phyloP scores from a whole-genome alignment of 2,113 vertebrate species.

The Seriola rivoliana region DNA sequence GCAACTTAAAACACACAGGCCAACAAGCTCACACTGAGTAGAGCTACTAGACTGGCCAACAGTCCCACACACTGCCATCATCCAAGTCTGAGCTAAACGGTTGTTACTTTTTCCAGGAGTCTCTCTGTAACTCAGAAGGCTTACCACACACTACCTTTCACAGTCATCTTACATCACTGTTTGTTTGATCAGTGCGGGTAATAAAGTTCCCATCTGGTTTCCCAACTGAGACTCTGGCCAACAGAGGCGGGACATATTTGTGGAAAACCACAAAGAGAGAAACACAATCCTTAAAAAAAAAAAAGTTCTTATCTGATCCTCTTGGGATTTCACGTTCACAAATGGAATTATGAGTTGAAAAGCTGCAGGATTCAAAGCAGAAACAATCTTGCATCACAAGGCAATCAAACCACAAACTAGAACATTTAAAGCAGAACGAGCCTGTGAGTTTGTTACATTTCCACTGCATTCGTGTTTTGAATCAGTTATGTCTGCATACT shows the following conservation, averaged over 20 bases:
- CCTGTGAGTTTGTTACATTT: neutral
- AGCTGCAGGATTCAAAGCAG: neutral
- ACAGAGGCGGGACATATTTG: slow-evolving; percentile 52
- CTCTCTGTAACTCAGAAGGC: slow-evolving; percentile 17
- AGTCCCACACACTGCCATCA: slow-evolving; percentile 26
- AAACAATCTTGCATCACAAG: neutral
- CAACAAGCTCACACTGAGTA: slow-evolving; percentile 41
- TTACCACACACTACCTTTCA: slow-evolving; percentile 59
- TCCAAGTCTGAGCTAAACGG: slow-evolving; percentile 66
- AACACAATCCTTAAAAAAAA: slow-evolving; percentile 1
- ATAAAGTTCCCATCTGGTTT: slow-evolving; percentile 79
- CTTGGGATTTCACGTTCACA: slow-evolving; percentile 42
- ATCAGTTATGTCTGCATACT: neutral
- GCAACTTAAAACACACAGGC: slow-evolving; percentile 14
- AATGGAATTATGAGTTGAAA: slow-evolving; percentile 24
- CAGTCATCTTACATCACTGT: slow-evolving; percentile 70
- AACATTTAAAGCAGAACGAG: neutral
- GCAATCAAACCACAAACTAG: neutral
- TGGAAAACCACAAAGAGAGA: slow-evolving; percentile 51
- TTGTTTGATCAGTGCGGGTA: slow-evolving; percentile 75
- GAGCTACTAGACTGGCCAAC: slow-evolving; percentile 22
- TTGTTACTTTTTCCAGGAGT: slow-evolving; percentile 63
- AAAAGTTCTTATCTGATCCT: slow-evolving; percentile 43
- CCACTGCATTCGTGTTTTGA: neutral
- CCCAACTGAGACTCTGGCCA: slow-evolving; percentile 43